Base-by-base conservation (phyloP, 2,113 vertebrate genomes). In the Scortum barcoo region DNA sequence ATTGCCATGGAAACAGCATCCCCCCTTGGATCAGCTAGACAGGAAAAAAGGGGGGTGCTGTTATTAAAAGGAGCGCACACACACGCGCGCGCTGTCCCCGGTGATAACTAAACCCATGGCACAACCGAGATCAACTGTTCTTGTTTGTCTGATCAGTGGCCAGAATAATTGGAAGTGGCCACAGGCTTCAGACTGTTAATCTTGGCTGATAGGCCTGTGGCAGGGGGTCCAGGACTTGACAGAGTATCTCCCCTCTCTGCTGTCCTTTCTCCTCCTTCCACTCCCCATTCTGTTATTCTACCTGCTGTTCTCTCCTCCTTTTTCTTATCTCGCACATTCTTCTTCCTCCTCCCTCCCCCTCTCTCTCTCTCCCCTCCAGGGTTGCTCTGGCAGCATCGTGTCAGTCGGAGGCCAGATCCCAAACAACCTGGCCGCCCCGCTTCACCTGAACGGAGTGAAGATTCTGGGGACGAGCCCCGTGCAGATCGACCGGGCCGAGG, bases 351-450 rank as follows among this genome's bases (percentile, higher is more conserved):
- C 36, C 17, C 2, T 33, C 63, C 61, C 48, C 50, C 74, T 38
- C 28, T 66, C 38, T 75, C 22, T n/a, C 30, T 38, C 50, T 76
- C 42, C 28, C 66, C 38, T 75, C 22, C 85, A 99, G 98, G 95
- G 93, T 2, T 98, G 97, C 79, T 93, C 89, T 26, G 97, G 98
- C 58, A 97, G 96, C 93, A 97, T 99, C 48, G 96, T 99, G 80
- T 99, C 98, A 22, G 98, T 99, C 0, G 98, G 98, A 0, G 97
- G 97, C 13, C 98, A 99, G 93, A 98, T 99, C 87, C 97, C 97
- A 53, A 99, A 99, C 89, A 99, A 98, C 88, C 84, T 99, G 92
- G 98, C 98, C 0, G 90, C 97, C 24, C 97, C 97, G 0, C 84
- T 99, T 38, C 94, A 97, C 86, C 94, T 88, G 86, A 97, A 90